Evolutionary conservation across 1,140 invertebrate species (phyloP), one percentile per base, ranked within the genome.

Genomic region (Sitobion miscanthi): DNA sequence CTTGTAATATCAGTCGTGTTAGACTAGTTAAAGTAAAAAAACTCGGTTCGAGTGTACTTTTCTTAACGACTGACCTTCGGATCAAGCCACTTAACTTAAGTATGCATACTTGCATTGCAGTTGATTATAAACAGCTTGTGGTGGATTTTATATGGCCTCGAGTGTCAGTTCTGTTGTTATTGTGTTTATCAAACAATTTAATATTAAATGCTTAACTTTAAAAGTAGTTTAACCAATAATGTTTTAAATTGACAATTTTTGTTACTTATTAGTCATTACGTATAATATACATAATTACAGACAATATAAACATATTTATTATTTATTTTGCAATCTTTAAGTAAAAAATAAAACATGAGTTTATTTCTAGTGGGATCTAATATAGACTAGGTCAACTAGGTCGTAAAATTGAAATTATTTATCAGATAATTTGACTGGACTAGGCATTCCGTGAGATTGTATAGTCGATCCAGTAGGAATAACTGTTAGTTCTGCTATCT

Each of bases 401-500:
- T 54, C 49, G 14, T 52, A 52, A 52, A 88, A 35, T 35, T 49
- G 7, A 35, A 9, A 35, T 25, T 88, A 88, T 21, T 89, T 89
- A 23, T 89, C 21, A 38, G 49, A 89, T 57, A 57, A 89, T 42
- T 57, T 57, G 21, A 89, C 88, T 57, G 88, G 88, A 57, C 1
- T 21, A 57, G 49, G 49, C 8, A 23, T 57, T 57, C 88, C 52
- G 8, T 89, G 52, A 42, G 49, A 35, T 57, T 89, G 88, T 89
- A 89, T 89, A 7, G 88, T 89, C 7, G 88, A 89, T 20, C 49
- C 88, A 0, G 54, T 89, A 30, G 88, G 88, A 57, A 89, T 89
- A 25, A 89, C 5, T 57, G 52, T 89, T 4, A 89, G 35, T 57
- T 89, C 88, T 25, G 88, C 52, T 89, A 89, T 89, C 88, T 89